A percentile compares a stretch with the other conserved stretches of the same genome.
phyloP scores from a whole-genome alignment of 2,888 invertebrate species.

The Lochmaea capreae region DNA sequence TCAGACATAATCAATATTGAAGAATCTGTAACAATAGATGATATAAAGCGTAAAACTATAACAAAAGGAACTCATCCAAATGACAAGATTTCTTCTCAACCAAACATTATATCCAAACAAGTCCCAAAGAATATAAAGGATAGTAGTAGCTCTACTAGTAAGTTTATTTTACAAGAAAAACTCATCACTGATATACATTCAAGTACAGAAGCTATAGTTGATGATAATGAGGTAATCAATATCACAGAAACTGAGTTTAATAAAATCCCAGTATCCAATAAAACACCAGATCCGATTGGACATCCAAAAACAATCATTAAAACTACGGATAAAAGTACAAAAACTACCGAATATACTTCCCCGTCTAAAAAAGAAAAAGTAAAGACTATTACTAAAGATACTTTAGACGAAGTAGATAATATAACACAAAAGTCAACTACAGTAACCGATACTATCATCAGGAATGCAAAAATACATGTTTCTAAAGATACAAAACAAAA shows the following conservation, averaged over 20 bases:
- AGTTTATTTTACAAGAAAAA: slow-evolving; percentile 44
- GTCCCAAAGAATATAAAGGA: background rate
- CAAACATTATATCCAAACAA: background rate
- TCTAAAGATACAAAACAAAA: background rate
- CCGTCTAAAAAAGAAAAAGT: background rate
- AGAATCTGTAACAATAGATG: background rate
- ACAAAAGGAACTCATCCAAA: slow-evolving; percentile 20
- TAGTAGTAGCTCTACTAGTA: slow-evolving; percentile 10
- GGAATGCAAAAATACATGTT: background rate
- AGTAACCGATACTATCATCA: background rate
- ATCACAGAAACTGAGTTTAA: background rate
- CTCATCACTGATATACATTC: slow-evolving; percentile 27
- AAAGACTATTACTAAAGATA: background rate
- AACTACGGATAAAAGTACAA: background rate
- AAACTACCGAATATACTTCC: background rate
- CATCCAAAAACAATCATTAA: slow-evolving; percentile 36
- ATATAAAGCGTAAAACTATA: slow-evolving; percentile 16
- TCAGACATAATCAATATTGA: background rate
- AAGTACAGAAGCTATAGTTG: slow-evolving; percentile 13
- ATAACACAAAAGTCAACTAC: background rate
- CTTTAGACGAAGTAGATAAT: background rate
- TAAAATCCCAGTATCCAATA: slow-evolving; percentile 31
- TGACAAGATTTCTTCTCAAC: background rate
- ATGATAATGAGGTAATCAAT: background rate
- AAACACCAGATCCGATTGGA: slow-evolving; percentile 39